A percentile compares a stretch with the other conserved stretches of the same genome.
Evolutionary conservation across 2,113 vertebrate species (phyloP).

Genomic region (Hystrix cristata): DNA sequence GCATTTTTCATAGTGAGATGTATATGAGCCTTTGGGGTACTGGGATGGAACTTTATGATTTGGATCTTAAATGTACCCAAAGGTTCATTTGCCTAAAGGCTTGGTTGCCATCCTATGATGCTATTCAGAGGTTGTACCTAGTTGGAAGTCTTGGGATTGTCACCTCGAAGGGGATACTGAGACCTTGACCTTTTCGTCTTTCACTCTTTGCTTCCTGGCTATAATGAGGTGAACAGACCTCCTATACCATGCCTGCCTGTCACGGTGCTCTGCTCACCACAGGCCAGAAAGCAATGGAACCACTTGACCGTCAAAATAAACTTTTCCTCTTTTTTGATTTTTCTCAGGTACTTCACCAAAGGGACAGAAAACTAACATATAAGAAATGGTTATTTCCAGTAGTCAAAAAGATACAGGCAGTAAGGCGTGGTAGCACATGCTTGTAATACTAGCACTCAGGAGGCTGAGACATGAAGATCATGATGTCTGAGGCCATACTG

Average conservation of each 20-base stretch:
- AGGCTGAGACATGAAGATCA: not conserved
- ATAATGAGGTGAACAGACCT: not conserved
- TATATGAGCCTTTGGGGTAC: not conserved
- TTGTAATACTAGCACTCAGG: not conserved
- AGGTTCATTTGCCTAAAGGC: not conserved
- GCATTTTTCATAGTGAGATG: not conserved
- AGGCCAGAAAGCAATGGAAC: not conserved
- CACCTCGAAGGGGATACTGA: not conserved
- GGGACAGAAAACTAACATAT: not conserved
- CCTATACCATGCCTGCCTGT: not conserved
- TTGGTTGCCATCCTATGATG: not conserved
- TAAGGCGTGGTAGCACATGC: not conserved
- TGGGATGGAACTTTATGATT: not conserved
- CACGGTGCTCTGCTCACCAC: not conserved
- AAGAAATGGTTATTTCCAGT: not conserved
- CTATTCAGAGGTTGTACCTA: not conserved
- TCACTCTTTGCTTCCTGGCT: not conserved
- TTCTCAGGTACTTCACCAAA: not conserved
- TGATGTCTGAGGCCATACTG: too few relatives aligned
- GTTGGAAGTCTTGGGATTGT: not conserved
- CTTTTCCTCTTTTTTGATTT: not conserved
- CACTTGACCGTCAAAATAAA: not conserved
- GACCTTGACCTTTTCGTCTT: too few relatives aligned
- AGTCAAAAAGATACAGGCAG: not conserved
- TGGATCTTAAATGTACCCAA: not conserved